Base-by-base conservation (phyloP, 2,888 invertebrate species). In the Endotricha flammealis region DNA sequence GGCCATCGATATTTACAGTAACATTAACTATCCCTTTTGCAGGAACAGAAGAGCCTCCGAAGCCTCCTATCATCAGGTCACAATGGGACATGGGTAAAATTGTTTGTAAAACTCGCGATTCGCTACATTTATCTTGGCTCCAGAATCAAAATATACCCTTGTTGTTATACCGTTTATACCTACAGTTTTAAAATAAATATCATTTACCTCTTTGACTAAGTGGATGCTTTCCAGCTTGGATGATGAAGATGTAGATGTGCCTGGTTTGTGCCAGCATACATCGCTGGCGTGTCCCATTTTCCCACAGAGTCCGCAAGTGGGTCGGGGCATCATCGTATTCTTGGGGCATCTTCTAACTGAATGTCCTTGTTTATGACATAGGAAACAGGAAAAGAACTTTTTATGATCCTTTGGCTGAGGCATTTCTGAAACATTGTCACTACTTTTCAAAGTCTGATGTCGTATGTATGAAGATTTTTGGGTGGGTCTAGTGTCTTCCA, bases 401-500 rank as follows among this genome's bases (percentile, higher is more conserved):
- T 29, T 36, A 3, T 1, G 8, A 9, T 38, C 28, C 4, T n/a
- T 14, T 2, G 17, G 7, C 16, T 16, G 4, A 3, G 16, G 6
- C 4, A 14, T 1, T 2, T 16, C 14, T 9, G 13, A 2, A 3
- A 14, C 14, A 8, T 4, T 14, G 2, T 3, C 7, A 14, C 5
- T n/a, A 29, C n/a, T n/a, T n/a, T n/a, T n/a, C n/a, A n/a, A n/a
- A n/a, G n/a, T n/a, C n/a, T n/a, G n/a, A n/a, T n/a, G n/a, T n/a
- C n/a, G n/a, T n/a, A n/a, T n/a, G n/a, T n/a, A n/a, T n/a, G n/a
- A n/a, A n/a, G n/a, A n/a, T n/a, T n/a, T n/a, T n/a, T n/a, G n/a
- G n/a, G n/a, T n/a, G n/a, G n/a, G n/a, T n/a, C 29, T 29, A 2
- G 4, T 5, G 9, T 40, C 40, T 30, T 34, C 37, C 28, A 34